These are phyloP conservation scores for Drosophila subsilvestris DNA, from an alignment of 2,888 invertebrate species.

Conservation along the genomic window DNA sequence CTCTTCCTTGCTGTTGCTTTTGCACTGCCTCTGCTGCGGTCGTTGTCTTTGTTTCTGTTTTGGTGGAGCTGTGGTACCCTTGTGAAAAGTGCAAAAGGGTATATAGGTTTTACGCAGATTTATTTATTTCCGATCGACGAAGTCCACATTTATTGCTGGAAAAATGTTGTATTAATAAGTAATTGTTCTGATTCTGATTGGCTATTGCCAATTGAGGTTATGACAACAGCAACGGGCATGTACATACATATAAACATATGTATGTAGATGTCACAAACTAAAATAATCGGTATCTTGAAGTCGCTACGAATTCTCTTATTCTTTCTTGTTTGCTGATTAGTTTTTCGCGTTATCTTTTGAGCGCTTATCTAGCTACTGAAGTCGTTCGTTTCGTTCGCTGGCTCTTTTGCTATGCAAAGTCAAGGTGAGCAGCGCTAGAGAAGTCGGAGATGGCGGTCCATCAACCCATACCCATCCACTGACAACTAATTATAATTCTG, in stretches of 20 bases:
- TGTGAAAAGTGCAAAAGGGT: not conserved
- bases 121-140: no score
- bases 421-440: slow-evolving; percentile 66
- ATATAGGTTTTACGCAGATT: not conserved
- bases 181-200: no score
- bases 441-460: slow-evolving; percentile 16
- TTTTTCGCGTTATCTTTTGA: slow-evolving; percentile 52
- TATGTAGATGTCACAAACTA: no score
- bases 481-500: slow-evolving; percentile 71
- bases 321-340: not conserved
- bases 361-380: slow-evolving; percentile 63
- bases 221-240: no score
- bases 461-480: slow-evolving; percentile 19
- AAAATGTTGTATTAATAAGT: no score
- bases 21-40: not conserved
- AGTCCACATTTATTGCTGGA: no score
- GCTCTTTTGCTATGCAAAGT: slow-evolving; percentile 65
- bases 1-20: slow-evolving; percentile 15
- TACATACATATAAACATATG: no score
- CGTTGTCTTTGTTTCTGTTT: slow-evolving; percentile 12
- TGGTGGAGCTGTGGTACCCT: not conserved
- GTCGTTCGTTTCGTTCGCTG: slow-evolving; percentile 20
- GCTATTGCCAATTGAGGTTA: no score
- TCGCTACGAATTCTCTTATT: not conserved
- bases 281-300: not conserved